phyloP scores from a whole-genome alignment of 2,113 vertebrate species.

The Tenebrosternarchus preto region DNA sequence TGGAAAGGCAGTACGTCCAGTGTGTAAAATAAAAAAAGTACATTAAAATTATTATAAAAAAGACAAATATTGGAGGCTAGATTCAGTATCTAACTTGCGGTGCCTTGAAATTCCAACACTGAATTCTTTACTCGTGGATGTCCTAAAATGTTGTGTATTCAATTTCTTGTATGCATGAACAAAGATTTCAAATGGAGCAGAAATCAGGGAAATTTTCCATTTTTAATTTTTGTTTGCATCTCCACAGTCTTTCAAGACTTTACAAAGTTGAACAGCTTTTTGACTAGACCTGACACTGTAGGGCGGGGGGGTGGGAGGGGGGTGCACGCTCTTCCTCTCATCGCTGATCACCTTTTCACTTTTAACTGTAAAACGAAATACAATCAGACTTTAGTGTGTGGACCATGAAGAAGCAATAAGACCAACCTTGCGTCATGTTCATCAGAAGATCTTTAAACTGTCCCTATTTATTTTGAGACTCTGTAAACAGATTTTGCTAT shows the following conservation, averaged over 20 bases:
- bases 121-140: slow-evolving; percentile 38
- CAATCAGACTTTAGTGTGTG: slow-evolving; percentile 10
- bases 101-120: slow-evolving; percentile 63
- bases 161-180: slow-evolving; percentile 55
- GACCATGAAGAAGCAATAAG: slow-evolving; percentile 53
- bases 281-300: slow-evolving; percentile 42
- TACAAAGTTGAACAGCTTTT: slow-evolving; percentile 44
- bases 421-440: slow-evolving; percentile 44
- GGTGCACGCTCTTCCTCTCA: slow-evolving; percentile 33
- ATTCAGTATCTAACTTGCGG: slow-evolving; percentile 54
- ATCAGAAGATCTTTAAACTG: slow-evolving; percentile 26
- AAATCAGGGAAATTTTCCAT: slow-evolving; percentile 50
- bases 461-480: slow-evolving; percentile 55
- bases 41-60: background rate
- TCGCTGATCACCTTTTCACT: slow-evolving; percentile 8
- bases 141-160: slow-evolving; percentile 39
- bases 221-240: background rate
- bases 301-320: slow-evolving; percentile 12
- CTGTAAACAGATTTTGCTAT: slow-evolving; percentile 45
- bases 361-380: slow-evolving; percentile 47
- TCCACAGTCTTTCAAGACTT: slow-evolving; percentile 13
- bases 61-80: background rate
- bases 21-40: slow-evolving; percentile 28
- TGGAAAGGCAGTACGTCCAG: slow-evolving; percentile 25
- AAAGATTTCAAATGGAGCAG: slow-evolving; percentile 44